Percentiles rank a stretch among this genome's conserved stretches.
Conservation (phyloP, 1,140 invertebrate genomes). For the Ostrea denselamellosa region DNA sequence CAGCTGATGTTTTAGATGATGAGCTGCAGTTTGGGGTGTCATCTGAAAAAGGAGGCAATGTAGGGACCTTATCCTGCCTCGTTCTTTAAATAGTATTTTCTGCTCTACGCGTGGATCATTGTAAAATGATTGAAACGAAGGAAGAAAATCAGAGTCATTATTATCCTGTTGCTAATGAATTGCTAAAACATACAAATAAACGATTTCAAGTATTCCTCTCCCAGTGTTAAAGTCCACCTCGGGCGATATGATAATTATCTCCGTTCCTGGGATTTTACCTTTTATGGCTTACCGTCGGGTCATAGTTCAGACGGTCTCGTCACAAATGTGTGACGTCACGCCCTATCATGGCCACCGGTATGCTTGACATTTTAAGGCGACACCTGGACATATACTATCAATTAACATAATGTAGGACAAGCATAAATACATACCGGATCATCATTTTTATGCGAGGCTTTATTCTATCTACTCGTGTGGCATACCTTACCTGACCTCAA, state of each 20-base stretch:
- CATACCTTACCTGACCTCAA: neutral
- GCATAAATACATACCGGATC: neutral
- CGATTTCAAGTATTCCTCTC: neutral
- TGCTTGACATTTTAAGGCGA: constrained; percentile 21
- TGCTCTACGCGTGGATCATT: neutral
- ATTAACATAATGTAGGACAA: constrained; percentile 40
- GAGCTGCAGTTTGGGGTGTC: too few relatives aligned
- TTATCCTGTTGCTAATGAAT: neutral
- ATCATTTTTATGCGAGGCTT: neutral
- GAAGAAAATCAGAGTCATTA: neutral
- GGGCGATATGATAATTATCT: neutral
- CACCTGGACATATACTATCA: constrained; percentile 35
- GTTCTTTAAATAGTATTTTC: too few relatives aligned
- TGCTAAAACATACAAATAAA: neutral
- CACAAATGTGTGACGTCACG: constrained; percentile 20
- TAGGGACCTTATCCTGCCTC: too few relatives aligned
- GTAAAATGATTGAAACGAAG: neutral
- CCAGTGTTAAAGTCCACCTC: constrained; percentile 1
- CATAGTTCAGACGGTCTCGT: constrained; percentile 20
- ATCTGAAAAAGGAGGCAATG: too few relatives aligned
- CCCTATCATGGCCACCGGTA: constrained; percentile 4
- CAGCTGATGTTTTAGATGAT: too few relatives aligned
- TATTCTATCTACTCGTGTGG: neutral
- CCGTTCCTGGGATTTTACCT: neutral
- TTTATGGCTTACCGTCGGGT: neutral